A percentile compares a stretch with the other conserved stretches of the same genome.
These are phyloP conservation scores for Lonchura striata DNA, from an alignment of 2,113 vertebrate species.

Conservation along the genomic window DNA sequence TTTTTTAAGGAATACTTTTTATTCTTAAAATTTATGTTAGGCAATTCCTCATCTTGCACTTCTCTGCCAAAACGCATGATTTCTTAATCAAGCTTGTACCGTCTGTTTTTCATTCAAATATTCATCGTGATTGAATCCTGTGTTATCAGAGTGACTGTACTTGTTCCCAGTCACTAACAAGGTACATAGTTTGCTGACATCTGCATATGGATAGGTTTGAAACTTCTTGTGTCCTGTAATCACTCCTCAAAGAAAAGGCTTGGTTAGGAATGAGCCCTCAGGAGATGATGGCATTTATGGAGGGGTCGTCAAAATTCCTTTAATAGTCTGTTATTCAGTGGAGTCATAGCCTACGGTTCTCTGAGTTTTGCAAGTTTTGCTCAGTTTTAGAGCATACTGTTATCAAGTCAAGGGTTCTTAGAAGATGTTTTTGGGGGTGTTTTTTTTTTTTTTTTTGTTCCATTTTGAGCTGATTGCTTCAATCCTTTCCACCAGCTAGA, in stretches of 20 bases:
- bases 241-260: neutral
- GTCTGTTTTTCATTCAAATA: neutral
- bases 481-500: neutral
- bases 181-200: neutral
- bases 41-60: neutral
- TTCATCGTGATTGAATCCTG: neutral
- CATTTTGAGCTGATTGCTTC: neutral
- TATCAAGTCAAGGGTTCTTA: neutral
- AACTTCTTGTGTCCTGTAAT: constrained; percentile 21
- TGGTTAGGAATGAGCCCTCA: constrained; percentile 24
- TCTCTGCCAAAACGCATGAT: neutral
- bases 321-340: neutral
- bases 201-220: neutral
- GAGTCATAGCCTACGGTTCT: neutral
- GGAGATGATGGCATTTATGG: neutral
- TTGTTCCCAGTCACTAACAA: neutral
- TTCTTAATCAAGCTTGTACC: neutral
- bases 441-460: neutral
- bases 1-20: neutral
- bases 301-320: neutral
- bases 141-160: neutral
- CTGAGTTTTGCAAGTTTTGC: neutral
- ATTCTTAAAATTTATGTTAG: neutral
- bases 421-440: neutral
- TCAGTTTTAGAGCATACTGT: neutral